Base-by-base conservation (phyloP, 2,113 vertebrate genomes). In the Osmerus mordax region DNA sequence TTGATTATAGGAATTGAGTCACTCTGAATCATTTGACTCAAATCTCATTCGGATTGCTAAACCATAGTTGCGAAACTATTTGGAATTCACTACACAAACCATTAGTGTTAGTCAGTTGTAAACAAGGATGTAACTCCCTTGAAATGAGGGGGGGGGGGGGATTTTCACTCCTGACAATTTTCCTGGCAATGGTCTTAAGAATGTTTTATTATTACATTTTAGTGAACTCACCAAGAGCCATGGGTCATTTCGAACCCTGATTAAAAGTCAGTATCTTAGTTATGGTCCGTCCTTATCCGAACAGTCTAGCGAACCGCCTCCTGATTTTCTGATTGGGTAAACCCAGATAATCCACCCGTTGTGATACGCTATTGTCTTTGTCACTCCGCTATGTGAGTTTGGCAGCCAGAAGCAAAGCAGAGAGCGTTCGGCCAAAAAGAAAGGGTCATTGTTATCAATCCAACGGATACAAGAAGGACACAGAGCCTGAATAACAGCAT, bases 401-500 rank as follows among this genome's bases (percentile, higher is more conserved):
- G 70, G 68, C 70, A 77, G 70, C 9, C 54, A 15, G 51, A 13
- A 28, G 61, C 16, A 7, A 9, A 6, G 32, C 23, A 23, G 23
- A 32, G 36, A 41, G 36, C 36, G 7, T 41, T 41, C 8, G 36
- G 8, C 36, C 1, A 9, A 9, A 41, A 41, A 41, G 36, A 41
- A 0, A 41, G 6, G 88, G 87, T 87, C 70, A 76, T 62, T 29
- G 58, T 41, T 41, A 41, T 8, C 36, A 41, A 6, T 32, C 23
- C 23, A 71, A 14, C 29, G 52, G 53, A 60, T 7, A 54, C 21
- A 29, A 36, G 29, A 32, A 32, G n/a, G 53, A 53, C 16, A 55
- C 71, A 72, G 52, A 66, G 29, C 63, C 53, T 56, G 41, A 66
- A 56, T 59, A 41, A 9, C 1, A 64, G 29, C 55, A 81, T 80